These are phyloP conservation scores for Eristalis intricaria DNA, from an alignment of 2,888 invertebrate genomes.

Conservation along the genomic window DNA sequence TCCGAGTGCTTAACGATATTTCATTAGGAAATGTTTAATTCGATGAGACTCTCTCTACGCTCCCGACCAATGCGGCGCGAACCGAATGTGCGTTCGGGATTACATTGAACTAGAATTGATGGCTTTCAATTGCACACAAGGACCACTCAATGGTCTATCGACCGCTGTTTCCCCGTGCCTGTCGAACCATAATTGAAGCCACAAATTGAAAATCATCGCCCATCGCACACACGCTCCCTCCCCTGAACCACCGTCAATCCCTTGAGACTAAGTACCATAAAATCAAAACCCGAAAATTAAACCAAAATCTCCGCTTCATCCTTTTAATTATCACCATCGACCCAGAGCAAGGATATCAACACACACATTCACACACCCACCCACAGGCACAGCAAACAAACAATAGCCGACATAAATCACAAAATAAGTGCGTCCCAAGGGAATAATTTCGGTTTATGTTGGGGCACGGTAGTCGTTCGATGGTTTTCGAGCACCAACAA, in stretches of 20 bases:
- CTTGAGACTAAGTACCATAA: conserved; percentile 9
- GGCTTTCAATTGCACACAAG: not conserved
- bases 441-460: conserved; percentile 40
- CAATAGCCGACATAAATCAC: conserved; percentile 53
- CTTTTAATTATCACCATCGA: conserved; percentile 53
- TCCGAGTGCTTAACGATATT: conserved; percentile 35
- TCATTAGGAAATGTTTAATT: not conserved
- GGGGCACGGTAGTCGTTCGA: not conserved
- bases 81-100: not conserved
- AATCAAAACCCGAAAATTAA: conserved; percentile 39
- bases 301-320: conserved; percentile 35
- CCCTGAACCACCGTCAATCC: not conserved
- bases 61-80: no score
- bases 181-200: conserved; percentile 3
- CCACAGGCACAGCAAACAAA: not conserved
- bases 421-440: conserved; percentile 48
- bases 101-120: not conserved
- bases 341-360: conserved; percentile 6
- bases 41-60: no score
- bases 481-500: conserved; percentile 9
- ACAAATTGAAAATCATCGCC: conserved; percentile 51
- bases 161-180: not conserved
- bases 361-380: no score
- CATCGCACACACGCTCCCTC: not conserved
- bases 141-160: not conserved